These are phyloP conservation scores for Drosophila nr. perissopoda DNA, from an alignment of 2,888 invertebrate species.

Conservation along the genomic window DNA sequence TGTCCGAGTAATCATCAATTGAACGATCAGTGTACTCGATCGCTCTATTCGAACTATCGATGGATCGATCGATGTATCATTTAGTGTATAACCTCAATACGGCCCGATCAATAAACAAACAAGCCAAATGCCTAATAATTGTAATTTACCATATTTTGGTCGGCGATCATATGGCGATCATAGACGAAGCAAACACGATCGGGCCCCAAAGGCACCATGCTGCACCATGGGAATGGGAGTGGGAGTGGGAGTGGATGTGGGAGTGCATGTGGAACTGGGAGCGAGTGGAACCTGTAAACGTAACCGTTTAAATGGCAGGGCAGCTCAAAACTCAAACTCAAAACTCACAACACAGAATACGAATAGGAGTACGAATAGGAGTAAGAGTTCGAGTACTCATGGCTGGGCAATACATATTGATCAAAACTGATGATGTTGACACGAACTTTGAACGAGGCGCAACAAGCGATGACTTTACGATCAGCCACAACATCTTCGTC, in stretches of 20 bases:
- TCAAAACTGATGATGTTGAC: conserved; percentile 82
- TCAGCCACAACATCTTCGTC: conserved; percentile 35
- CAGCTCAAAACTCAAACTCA: conserved; percentile 14
- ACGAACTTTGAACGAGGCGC: conserved; percentile 77
- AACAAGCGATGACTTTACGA: conserved; percentile 61
- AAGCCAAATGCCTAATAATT: conserved; percentile 80
- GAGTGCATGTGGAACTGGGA: conserved; percentile 42
- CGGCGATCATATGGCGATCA: conserved; percentile 69
- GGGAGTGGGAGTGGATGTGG: conserved; percentile 30
- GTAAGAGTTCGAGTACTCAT: conserved; percentile 35
- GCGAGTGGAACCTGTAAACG: conserved; percentile 39
- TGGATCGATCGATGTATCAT: conserved; percentile 69
- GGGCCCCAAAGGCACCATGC: conserved; percentile 51
- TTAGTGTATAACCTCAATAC: conserved; percentile 76
- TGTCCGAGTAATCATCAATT: conserved; percentile 65
- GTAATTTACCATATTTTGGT: conserved; percentile 79
- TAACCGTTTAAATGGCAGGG: conserved; percentile 62
- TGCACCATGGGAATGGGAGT: conserved; percentile 22
- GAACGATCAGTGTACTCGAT: conserved; percentile 65
- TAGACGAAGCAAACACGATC: conserved; percentile 73
- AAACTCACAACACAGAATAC: conserved; percentile 22
- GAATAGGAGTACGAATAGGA: conserved; percentile 21
- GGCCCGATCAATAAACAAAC: conserved; percentile 76
- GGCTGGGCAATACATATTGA: conserved; percentile 72
- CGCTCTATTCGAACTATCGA: conserved; percentile 69